phyloP scores from a whole-genome alignment of 2,797 vertebrate genomes.

The Chloroceryle inda region DNA sequence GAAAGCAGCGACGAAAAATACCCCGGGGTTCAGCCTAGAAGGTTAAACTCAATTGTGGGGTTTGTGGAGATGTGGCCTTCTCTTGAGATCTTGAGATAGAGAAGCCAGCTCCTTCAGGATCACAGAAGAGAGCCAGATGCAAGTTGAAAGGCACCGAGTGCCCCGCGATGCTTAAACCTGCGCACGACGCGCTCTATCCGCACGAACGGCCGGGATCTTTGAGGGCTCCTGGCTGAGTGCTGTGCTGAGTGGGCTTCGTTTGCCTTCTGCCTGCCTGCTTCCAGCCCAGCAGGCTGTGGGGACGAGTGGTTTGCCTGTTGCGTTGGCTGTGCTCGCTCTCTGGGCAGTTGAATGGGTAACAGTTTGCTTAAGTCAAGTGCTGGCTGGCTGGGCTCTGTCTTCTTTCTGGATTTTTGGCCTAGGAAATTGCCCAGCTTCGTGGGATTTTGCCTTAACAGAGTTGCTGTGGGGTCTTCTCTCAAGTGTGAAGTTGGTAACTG shows the following conservation, averaged over 20 bases:
- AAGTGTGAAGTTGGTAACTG: not conserved
- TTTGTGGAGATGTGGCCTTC: not conserved
- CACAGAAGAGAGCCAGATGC: not conserved
- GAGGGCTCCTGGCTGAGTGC: not conserved
- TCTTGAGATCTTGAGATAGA: not conserved
- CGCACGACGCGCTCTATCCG: accelerated
- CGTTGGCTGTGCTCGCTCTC: accelerated
- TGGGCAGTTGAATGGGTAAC: accelerated
- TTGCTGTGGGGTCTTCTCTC: accelerated
- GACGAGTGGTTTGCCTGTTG: not conserved
- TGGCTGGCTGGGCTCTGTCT: not conserved
- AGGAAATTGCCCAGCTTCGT: not conserved
- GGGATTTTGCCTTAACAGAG: not conserved
- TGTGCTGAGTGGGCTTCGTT: not conserved
- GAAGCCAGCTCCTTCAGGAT: slow-evolving; percentile 26
- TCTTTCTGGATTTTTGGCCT: not conserved
- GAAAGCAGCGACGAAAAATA: not conserved
- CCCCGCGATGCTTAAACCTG: accelerated
- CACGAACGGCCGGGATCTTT: accelerated
- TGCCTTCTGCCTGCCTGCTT: slow-evolving; percentile 16
- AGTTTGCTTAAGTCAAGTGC: accelerated
- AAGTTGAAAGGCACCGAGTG: not conserved
- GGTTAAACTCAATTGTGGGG: slow-evolving; percentile 14
- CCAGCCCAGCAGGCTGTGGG: not conserved
- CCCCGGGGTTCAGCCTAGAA: not conserved